A percentile compares a stretch with the other conserved stretches of the same genome.
Evolutionary conservation across 2,797 vertebrate species (phyloP).

Genomic region (Lophotriccus pileatus): DNA sequence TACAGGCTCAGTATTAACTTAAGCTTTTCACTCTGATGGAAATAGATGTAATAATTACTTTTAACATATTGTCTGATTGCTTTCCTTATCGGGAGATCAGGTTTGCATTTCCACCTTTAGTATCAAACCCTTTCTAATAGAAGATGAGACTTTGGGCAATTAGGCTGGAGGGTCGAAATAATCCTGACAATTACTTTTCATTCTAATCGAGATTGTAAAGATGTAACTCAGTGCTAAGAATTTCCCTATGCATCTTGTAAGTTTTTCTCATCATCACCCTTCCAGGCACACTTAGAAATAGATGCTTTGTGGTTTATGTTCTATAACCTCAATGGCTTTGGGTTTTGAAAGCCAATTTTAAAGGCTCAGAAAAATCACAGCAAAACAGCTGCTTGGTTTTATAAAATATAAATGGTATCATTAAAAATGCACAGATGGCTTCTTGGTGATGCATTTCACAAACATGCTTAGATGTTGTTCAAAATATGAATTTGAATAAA

Average conservation of each 20-base stretch:
- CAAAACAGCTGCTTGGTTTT: conserved; percentile 52
- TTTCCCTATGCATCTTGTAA: neutral
- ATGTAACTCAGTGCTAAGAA: neutral
- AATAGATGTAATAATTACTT: neutral
- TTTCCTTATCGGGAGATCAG: neutral
- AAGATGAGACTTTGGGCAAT: neutral
- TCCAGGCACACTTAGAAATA: conserved; percentile 22
- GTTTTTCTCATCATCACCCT: neutral
- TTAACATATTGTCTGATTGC: neutral
- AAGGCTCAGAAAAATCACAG: conserved; percentile 30
- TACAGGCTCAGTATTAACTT: neutral
- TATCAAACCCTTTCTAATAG: neutral
- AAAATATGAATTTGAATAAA: conserved; percentile 65
- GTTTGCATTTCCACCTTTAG: neutral
- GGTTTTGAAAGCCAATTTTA: conserved; percentile 32
- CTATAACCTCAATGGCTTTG: neutral
- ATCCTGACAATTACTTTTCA: conserved; percentile 5
- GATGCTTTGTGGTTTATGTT: conserved; percentile 4
- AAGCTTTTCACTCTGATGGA: neutral
- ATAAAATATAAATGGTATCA: conserved; percentile 45
- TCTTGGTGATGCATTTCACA: conserved; percentile 46
- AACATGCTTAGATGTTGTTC: conserved; percentile 55
- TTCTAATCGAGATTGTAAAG: neutral
- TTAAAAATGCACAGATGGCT: conserved; percentile 61
- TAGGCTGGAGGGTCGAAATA: conserved; percentile 2